Percentiles rank a stretch among this genome's conserved stretches.
Conservation (phyloP, 2,113 vertebrate genomes). For the Pluvialis apricaria region DNA sequence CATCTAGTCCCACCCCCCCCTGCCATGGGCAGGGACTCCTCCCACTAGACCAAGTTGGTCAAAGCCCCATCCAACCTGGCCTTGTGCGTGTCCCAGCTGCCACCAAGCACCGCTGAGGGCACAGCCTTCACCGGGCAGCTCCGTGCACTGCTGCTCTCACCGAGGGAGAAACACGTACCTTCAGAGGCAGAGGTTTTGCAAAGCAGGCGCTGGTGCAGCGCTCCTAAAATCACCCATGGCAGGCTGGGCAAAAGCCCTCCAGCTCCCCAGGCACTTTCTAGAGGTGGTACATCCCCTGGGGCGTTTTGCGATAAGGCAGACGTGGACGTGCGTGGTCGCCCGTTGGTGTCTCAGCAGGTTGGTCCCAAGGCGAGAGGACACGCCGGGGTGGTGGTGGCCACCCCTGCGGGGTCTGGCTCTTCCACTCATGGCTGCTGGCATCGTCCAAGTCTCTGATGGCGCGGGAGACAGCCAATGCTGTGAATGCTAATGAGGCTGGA, state of each 20-base stretch:
- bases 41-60: too few relatives aligned
- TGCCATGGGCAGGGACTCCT: too few relatives aligned
- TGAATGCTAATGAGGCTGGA: background rate
- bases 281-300: rapidly evolving
- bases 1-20: too few relatives aligned
- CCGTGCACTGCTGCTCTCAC: background rate
- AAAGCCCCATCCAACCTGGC: too few relatives aligned
- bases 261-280: background rate
- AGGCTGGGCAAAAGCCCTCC: background rate
- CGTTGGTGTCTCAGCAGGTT: too few relatives aligned
- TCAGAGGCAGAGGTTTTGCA: background rate
- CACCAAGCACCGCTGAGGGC: background rate
- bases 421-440: rapidly evolving
- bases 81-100: background rate
- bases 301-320: background rate
- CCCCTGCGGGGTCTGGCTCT: background rate
- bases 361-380: background rate
- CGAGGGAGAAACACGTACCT: rapidly evolving
- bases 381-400: rapidly evolving
- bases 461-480: background rate
- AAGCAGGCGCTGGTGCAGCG: background rate
- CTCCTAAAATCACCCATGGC: background rate
- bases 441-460: background rate
- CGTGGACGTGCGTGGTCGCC: rapidly evolving
- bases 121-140: background rate